A percentile compares a stretch with the other conserved stretches of the same genome.
These are phyloP conservation scores for Agapetus fuscipes DNA, from an alignment of 2,888 invertebrate species.

Conservation along the genomic window DNA sequence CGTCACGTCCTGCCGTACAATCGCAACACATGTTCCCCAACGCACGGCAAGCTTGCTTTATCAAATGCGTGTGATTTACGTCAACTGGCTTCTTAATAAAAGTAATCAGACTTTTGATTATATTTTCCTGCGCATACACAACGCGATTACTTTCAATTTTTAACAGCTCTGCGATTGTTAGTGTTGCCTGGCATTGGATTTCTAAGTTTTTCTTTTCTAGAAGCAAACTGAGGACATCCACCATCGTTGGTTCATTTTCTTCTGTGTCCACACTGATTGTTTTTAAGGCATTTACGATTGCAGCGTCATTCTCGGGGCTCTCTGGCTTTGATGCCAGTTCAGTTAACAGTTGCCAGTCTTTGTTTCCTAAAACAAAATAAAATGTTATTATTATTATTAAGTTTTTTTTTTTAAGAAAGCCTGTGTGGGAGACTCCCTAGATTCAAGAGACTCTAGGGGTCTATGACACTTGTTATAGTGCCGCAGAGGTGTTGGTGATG, in stretches of 20 bases:
- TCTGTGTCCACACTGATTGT: conserved; percentile 37
- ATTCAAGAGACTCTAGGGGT: too few relatives aligned
- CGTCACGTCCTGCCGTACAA: conserved; percentile 59
- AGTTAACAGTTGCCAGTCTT: too few relatives aligned
- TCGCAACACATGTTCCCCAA: conserved; percentile 85
- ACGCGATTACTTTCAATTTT: conserved; percentile 68
- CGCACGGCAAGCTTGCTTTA: conserved; percentile 70
- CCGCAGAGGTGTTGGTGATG: too few relatives aligned
- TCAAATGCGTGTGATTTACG: conserved; percentile 40
- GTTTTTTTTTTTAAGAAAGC: too few relatives aligned
- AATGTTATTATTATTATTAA: too few relatives aligned
- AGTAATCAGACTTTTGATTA: conserved; percentile 49
- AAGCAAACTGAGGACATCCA: conserved; percentile 35
- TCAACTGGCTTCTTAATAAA: conserved; percentile 31
- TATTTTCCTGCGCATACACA: conserved; percentile 52
- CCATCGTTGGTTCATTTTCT: conserved; percentile 40
- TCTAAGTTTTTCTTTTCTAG: conserved; percentile 38
- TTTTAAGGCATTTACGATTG: conserved; percentile 38
- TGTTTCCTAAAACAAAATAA: too few relatives aligned
- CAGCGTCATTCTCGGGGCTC: conserved; percentile 21
- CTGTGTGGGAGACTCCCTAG: too few relatives aligned
- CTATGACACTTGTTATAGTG: too few relatives aligned
- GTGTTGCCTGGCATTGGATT: conserved; percentile 49
- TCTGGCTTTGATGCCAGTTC: conserved; percentile 3
- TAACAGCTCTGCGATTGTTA: conserved; percentile 72